Evolutionary conservation across 2,797 vertebrate genomes (phyloP), one percentile per base, ranked within the genome.

Genomic region (Zenarchopterus dispar): DNA sequence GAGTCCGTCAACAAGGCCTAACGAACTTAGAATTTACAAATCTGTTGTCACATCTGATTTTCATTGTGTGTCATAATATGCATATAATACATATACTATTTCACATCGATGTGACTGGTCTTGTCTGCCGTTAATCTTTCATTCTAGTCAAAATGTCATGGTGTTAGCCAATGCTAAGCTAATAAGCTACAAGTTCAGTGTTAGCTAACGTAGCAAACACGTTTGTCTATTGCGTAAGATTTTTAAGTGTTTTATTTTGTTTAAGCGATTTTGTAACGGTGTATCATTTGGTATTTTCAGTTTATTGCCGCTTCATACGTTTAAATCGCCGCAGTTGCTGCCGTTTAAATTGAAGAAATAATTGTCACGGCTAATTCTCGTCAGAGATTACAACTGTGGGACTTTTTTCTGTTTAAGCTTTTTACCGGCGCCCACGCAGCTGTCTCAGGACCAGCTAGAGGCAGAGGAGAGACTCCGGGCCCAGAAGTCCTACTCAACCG

Each of bases 361-460:
- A 2, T 18, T 43, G 5, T 4, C 2, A 17, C 16, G 2, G 41
- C 16, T 16, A 6, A 26, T 6, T n/a, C n/a, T n/a, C n/a, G n/a
- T n/a, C n/a, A n/a, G n/a, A 16, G 3, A n/a, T 41, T 1, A 9
- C 8, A 9, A n/a, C n/a, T n/a, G n/a, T n/a, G n/a, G n/a, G n/a
- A n/a, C n/a, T 24, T 6, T 28, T 60, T 4, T 55, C 46, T 78
- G 52, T 70, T n/a, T 4, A 60, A 99, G 98, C 87, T 97, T 98
- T 91, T 89, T 99, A 77, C 98, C 97, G 61, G 94, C 95, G 69
- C 97, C 97, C 47, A 99, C 95, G 22, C 98, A 99, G 91, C 91
- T 99, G 58, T 98, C 98, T 39, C 97, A 99, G 86, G 97, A 99
- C 90, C 97, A 99, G 89, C 90, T 99, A 50, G 97, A 99, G 81